phyloP scores from a whole-genome alignment of 2,888 invertebrate genomes.

The Drosophila ustulata region DNA sequence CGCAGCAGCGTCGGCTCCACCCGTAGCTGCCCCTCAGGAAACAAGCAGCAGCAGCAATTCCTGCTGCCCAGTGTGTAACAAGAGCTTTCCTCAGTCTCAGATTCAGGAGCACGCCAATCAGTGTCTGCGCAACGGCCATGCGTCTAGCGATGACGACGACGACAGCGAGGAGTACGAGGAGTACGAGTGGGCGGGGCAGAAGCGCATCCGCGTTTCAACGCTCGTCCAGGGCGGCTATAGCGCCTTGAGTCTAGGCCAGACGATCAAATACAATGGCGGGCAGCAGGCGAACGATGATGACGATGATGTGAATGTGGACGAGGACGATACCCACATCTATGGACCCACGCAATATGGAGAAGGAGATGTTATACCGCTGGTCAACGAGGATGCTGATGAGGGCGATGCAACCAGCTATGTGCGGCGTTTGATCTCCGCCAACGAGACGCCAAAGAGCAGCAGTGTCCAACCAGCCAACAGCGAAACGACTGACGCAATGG shows the following conservation, averaged over 20 bases:
- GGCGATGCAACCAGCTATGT: slow-evolving; percentile 80
- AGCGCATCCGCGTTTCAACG: slow-evolving; percentile 90
- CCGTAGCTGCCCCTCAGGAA: slow-evolving; percentile 5
- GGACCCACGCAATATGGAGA: slow-evolving; percentile 95
- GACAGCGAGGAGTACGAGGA: slow-evolving; percentile 91
- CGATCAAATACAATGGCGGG: slow-evolving; percentile 64
- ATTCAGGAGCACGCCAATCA: slow-evolving; percentile 90
- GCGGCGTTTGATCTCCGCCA: slow-evolving; percentile 79
- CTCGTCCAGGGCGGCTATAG: slow-evolving; percentile 89
- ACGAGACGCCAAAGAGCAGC: slow-evolving; percentile 44
- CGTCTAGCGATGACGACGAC: slow-evolving; percentile 87
- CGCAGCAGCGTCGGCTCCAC: slow-evolving; percentile 14
- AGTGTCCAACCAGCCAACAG: slow-evolving; percentile 47
- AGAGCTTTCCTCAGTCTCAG: slow-evolving; percentile 89
- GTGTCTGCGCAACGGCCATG: slow-evolving; percentile 86
- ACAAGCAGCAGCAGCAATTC: slow-evolving; percentile 82
- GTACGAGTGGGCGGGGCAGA: slow-evolving; percentile 97
- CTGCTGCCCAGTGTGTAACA: slow-evolving; percentile 93
- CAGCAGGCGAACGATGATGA: slow-evolving; percentile 87
- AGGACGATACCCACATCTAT: slow-evolving; percentile 93
- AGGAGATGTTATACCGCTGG: slow-evolving; percentile 87
- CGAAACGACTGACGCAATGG: slow-evolving; percentile 37
- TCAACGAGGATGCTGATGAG: slow-evolving; percentile 85
- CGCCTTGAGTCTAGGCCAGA: slow-evolving; percentile 85
- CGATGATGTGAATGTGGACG: slow-evolving; percentile 92